A percentile compares a stretch with the other conserved stretches of the same genome.
Conservation (phyloP, 1,140 invertebrate species). For the Pseudomyrmex concolor region DNA sequence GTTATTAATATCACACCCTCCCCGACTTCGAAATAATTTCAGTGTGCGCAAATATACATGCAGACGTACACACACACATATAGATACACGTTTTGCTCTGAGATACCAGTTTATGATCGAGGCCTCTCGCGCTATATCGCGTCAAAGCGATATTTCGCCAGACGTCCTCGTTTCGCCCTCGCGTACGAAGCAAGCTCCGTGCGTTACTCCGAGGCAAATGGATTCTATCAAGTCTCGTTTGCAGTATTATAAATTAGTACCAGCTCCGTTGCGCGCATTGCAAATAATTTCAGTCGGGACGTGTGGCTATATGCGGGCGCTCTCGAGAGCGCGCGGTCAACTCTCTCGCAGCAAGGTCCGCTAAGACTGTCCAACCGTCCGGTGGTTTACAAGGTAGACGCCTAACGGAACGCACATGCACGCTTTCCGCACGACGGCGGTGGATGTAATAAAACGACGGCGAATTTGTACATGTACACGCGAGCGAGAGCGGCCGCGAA, state of each 20-base stretch:
- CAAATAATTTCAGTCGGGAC: slow-evolving; percentile 43
- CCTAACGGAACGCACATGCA: slow-evolving; percentile 64
- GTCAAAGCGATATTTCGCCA: slow-evolving; percentile 40
- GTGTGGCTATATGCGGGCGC: slow-evolving; percentile 41
- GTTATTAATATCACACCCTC: slow-evolving; percentile 24
- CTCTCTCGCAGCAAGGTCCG: slow-evolving; percentile 39
- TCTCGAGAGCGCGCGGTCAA: slow-evolving; percentile 33
- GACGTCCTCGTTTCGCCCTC: slow-evolving; percentile 30
- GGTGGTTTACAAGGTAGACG: slow-evolving; percentile 53
- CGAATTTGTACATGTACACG: slow-evolving; percentile 34
- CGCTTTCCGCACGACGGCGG: slow-evolving; percentile 41
- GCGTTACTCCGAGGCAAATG: slow-evolving; percentile 49
- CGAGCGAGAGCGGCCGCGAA: background rate
- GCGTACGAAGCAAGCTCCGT: slow-evolving; percentile 19
- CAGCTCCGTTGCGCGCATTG: slow-evolving; percentile 19
- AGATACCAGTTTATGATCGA: slow-evolving; percentile 28
- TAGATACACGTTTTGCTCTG: background rate
- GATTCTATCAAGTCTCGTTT: slow-evolving; percentile 59
- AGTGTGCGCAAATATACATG: background rate
- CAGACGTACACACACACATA: background rate
- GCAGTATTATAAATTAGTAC: slow-evolving; percentile 52
- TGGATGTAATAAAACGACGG: slow-evolving; percentile 57
- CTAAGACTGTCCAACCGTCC: slow-evolving; percentile 31
- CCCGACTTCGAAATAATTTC: slow-evolving; percentile 36
- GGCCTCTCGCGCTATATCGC: slow-evolving; percentile 3